phyloP scores from a whole-genome alignment of 1,140 invertebrate species.

The Aporrectodea caliginosa region DNA sequence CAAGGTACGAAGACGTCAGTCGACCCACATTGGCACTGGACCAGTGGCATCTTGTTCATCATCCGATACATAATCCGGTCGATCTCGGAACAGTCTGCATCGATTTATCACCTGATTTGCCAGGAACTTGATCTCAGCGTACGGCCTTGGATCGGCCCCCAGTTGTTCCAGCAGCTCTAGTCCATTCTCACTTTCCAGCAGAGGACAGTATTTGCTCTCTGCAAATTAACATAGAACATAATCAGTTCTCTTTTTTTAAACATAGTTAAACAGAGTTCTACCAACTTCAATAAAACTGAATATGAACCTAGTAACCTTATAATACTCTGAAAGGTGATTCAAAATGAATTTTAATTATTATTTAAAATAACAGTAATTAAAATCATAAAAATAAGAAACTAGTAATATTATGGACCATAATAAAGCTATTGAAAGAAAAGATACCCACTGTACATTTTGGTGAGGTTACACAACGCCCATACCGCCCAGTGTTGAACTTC shows the following conservation, averaged over 20 bases:
- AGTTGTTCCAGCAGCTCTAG: conserved; percentile 69
- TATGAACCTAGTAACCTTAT: too few species aligned
- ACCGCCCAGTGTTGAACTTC: conserved; percentile 92
- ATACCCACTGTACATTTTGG: conserved; percentile 81
- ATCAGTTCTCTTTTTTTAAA: too few species aligned
- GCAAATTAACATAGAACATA: too few species aligned
- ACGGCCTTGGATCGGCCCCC: neutral
- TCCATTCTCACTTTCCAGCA: conserved; percentile 81
- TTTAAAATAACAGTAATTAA: too few species aligned
- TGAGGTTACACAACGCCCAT: conserved; percentile 96
- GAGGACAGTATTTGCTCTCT: conserved; percentile 84
- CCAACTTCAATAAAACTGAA: too few species aligned
- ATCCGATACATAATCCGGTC: neutral
- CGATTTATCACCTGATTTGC: neutral
- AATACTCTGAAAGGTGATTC: too few species aligned
- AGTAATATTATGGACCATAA: too few species aligned
- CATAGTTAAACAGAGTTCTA: too few species aligned
- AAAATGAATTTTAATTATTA: too few species aligned
- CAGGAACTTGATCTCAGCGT: neutral
- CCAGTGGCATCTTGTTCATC: neutral
- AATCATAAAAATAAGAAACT: too few species aligned
- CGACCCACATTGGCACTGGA: too few species aligned
- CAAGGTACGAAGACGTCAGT: too few species aligned
- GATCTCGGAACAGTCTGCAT: neutral
- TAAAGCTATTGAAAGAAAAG: neutral